Evolutionary conservation across 2,113 vertebrate genomes (phyloP), one percentile per base, ranked within the genome.

Genomic region (Lonchura striata): DNA sequence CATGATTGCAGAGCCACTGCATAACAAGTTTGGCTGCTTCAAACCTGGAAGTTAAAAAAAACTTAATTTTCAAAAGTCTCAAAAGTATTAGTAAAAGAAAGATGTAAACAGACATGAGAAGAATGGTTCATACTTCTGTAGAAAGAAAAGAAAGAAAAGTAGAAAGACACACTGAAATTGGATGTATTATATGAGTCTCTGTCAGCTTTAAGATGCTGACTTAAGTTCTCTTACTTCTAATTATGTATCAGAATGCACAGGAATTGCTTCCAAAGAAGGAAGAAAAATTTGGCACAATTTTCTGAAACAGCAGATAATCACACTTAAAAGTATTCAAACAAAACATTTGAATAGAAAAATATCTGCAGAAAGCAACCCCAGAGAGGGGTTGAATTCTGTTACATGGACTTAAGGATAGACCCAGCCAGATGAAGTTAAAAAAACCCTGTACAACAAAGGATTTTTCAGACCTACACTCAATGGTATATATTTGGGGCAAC

Each of bases 1-100:
- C 99, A 9, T 99, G 99, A 97, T 99, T 99, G 95, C 99, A 99
- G 68, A 99, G 98, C 99, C 99, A 99, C 97, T 99, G 99, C 99
- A 99, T 99, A 90, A 99, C 99, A 81, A 99, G 98, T 95, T 99
- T 99, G 80, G 99, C 99, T 68, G 99, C 99, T 97, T 99, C 99
- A 97, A 99, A 99, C 96, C 99, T 99, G 96, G 13, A 90, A 97
- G 82, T 59, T 59, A 83, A 88, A 85, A 94, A 92, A 66, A 65
- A 66, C n/a, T 12, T 49, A 7, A 19, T 88, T 86, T 86, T 78
- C 22, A 2, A 22, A 70, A 71, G 15, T 47, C 41, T 76, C 15
- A 0, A 19, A 76, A 87, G 15, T 59, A n/a, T 76, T 20, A 57
- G 3, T 28, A 68, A 70, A 66, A 50, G 6, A 60, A 74, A 66